Evolutionary conservation across 2,888 invertebrate genomes (phyloP), one percentile per base, ranked within the genome.

Genomic region (Zele albiditarsus): DNA sequence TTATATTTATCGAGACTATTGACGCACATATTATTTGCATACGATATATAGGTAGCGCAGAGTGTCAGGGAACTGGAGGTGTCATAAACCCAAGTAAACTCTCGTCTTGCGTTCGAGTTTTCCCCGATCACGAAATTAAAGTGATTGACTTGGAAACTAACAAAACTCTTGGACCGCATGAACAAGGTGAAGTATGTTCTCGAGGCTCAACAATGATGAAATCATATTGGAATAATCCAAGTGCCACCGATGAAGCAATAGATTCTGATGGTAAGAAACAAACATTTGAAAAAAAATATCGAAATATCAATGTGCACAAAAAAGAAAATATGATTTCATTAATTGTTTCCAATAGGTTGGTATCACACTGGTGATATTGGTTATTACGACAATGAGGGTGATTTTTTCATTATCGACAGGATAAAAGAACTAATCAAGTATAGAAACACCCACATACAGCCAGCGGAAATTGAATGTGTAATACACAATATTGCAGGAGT

Each of bases 351-450:
- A 20, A 42, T 58, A 87, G 86, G 85, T 3, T 89, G 86, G 87
- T n/a, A 86, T 20, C 87, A 84, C n/a, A 81, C 87, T 0, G 89
- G 89, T 6, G 89, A 89, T 76, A 73, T 88, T 3, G 84, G 80
- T 12, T 86, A 85, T 62, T 83, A 82, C 33, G 84, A 86, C 31
- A 83, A 86, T 5, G 80, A 84, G 0, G 86, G 84, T 0, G 80
- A 87, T 53, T 12, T 88, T 2, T 88, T 82, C 14, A 80, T 87
- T 33, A 62, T 86, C 0, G 89, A 88, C 27, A 80, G 89, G 73
- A 42, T 88, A 0, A 87, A 88, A 63, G 87, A 87, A 42, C 42
- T 88, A 12, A 82, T 89, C 8, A 89, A 88, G 77, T 86, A 84
- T 23, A n/a, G n/a, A n/a, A n/a, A n/a, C n/a, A n/a, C n/a, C n/a